These are phyloP conservation scores for Acleris holmiana DNA, from an alignment of 2,888 invertebrate species.

Conservation along the genomic window DNA sequence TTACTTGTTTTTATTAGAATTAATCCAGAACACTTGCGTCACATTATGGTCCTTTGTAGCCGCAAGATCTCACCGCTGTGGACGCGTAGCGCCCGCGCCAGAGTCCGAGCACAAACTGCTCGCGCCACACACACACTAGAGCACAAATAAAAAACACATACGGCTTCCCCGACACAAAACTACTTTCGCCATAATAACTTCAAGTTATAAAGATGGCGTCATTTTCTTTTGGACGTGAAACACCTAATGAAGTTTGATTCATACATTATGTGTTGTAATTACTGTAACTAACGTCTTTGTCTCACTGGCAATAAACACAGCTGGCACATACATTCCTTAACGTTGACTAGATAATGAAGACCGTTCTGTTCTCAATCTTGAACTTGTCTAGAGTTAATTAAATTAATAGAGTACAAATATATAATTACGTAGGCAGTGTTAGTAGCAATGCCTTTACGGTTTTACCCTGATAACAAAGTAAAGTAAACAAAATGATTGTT, in stretches of 20 bases:
- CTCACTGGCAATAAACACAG: constrained; percentile 14
- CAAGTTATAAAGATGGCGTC: constrained; percentile 6
- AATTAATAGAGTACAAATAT: no score
- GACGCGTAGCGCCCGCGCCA: constrained; percentile 17
- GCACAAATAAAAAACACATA: constrained; percentile 24
- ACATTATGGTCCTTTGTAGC: constrained; percentile 27
- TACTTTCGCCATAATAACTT: constrained; percentile 33
- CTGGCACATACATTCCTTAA: constrained; percentile 14
- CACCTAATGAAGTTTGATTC: constrained; percentile 11
- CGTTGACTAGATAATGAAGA: not conserved
- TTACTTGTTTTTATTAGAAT: constrained; percentile 16
- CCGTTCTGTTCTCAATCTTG: not conserved
- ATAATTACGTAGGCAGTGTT: no score
- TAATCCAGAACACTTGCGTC: constrained; percentile 26
- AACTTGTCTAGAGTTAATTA: no score
- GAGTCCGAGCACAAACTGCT: constrained; percentile 24
- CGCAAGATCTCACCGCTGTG: constrained; percentile 10
- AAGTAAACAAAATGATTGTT: no score
- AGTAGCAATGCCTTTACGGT: no score
- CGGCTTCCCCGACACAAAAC: constrained; percentile 20
- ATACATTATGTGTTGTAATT: constrained; percentile 3
- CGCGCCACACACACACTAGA: constrained; percentile 28
- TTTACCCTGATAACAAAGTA: no score
- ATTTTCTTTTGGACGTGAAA: constrained; percentile 17
- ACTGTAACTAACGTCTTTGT: constrained; percentile 9